Percentiles rank a stretch among this genome's conserved stretches.
phyloP scores from a whole-genome alignment of 2,113 vertebrate species.

The Muntiacus reevesi region DNA sequence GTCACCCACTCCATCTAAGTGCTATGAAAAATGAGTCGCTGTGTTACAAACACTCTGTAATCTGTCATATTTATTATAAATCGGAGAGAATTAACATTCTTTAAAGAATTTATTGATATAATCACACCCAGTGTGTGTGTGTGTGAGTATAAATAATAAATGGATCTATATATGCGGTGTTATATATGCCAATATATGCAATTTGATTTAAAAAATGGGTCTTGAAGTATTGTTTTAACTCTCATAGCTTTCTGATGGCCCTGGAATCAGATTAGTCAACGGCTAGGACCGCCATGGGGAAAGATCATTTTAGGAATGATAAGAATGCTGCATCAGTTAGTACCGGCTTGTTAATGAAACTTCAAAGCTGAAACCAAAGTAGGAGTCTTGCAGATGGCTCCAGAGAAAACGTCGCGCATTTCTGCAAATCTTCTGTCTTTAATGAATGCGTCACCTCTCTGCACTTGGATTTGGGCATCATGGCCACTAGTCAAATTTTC shows the following conservation, averaged over 20 bases:
- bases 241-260: not conserved
- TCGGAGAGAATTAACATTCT: not conserved
- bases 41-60: too few species aligned
- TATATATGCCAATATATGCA: not conserved
- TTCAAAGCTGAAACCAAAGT: slow-evolving; percentile 79
- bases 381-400: slow-evolving; percentile 68
- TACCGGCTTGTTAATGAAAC: slow-evolving; percentile 79
- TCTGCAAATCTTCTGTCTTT: slow-evolving; percentile 59
- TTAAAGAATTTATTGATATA: not conserved
- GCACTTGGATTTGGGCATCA: slow-evolving; percentile 66
- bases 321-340: slow-evolving; percentile 75
- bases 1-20: not conserved
- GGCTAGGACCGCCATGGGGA: slow-evolving; percentile 21
- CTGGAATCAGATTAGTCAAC: slow-evolving; percentile 37
- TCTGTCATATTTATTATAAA: not conserved
- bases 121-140: not conserved
- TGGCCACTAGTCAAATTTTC: slow-evolving; percentile 77
- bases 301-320: slow-evolving; percentile 43
- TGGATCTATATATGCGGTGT: not conserved
- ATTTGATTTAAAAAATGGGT: slow-evolving; percentile 25
- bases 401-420: slow-evolving; percentile 57
- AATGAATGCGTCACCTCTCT: slow-evolving; percentile 71
- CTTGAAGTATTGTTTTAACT: slow-evolving; percentile 33
- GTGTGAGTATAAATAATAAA: not conserved
- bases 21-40: fast-evolving